phyloP scores from a whole-genome alignment of 2,888 invertebrate genomes.

The Harpagoxenus sublaevis region DNA sequence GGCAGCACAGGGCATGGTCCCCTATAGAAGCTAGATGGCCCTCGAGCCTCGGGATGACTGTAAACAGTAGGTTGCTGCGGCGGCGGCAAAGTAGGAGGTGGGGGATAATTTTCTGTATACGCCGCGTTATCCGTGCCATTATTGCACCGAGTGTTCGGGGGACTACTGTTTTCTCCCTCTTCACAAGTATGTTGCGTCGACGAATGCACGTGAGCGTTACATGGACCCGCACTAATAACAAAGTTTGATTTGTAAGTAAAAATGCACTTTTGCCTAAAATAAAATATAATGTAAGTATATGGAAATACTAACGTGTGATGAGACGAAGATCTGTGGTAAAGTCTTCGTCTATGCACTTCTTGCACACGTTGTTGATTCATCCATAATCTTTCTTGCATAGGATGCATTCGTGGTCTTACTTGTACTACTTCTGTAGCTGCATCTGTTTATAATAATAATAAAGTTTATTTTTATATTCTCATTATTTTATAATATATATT shows the following conservation, averaged over 20 bases:
- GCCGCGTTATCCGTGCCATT: constrained; percentile 72
- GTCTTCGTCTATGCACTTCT: constrained; percentile 87
- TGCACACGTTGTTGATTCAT: constrained; percentile 91
- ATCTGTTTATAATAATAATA: constrained; percentile 59
- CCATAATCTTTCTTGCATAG: constrained; percentile 92
- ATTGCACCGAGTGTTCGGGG: constrained; percentile 74
- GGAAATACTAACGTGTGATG: constrained; percentile 75
- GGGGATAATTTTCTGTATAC: constrained; percentile 74
- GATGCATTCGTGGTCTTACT: constrained; percentile 88
- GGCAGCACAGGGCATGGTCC: constrained; percentile 80
- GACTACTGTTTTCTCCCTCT: constrained; percentile 73
- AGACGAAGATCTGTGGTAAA: constrained; percentile 75
- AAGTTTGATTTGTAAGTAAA: constrained; percentile 1
- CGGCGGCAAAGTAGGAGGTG: constrained; percentile 76
- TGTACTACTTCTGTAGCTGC: constrained; percentile 63
- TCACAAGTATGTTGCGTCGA: constrained; percentile 74
- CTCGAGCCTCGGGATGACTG: constrained; percentile 86
- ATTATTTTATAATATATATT: not conserved
- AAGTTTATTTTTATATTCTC: not conserved
- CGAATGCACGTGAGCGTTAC: constrained; percentile 77
- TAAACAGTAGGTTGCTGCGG: constrained; percentile 86
- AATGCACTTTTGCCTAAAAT: not conserved
- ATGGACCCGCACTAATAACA: constrained; percentile 73
- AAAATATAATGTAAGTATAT: not conserved
- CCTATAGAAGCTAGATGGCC: constrained; percentile 74